Conservation (phyloP, 2,797 vertebrate genomes). For the Rhinichthys osculus region DNA sequence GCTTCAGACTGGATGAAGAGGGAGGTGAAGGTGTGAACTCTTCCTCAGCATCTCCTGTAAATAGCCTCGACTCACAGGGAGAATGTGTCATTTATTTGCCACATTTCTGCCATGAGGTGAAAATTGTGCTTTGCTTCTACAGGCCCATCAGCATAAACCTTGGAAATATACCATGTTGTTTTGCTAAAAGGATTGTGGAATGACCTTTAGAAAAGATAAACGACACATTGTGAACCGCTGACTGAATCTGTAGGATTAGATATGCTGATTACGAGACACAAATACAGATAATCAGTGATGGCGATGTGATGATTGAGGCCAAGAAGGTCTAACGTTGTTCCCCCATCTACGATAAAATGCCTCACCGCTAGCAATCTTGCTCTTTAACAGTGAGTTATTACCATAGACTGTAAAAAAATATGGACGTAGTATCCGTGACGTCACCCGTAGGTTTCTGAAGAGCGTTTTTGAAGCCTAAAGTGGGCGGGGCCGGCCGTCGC, state of each 20-base stretch:
- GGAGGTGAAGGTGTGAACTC: slow-evolving; percentile 55
- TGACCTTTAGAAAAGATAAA: slow-evolving; percentile 38
- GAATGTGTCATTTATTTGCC: slow-evolving; percentile 40
- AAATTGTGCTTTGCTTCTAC: slow-evolving; percentile 55
- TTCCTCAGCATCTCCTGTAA: slow-evolving; percentile 57
- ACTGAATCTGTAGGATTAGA: slow-evolving; percentile 22
- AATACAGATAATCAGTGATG: slow-evolving; percentile 22
- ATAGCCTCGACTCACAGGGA: slow-evolving; percentile 57
- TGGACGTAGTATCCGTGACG: no score
- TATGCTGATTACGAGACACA: slow-evolving; percentile 9
- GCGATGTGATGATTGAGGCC: slow-evolving; percentile 30
- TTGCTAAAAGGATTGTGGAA: slow-evolving; percentile 37
- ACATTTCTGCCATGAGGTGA: slow-evolving; percentile 52
- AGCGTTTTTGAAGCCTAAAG: no score
- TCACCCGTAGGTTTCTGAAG: no score
- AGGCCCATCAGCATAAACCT: slow-evolving; percentile 25
- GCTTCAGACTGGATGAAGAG: slow-evolving; percentile 37
- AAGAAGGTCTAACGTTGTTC: slow-evolving; percentile 31
- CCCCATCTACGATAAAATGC: not conserved
- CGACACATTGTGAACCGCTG: not conserved
- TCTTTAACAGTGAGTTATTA: slow-evolving; percentile 36
- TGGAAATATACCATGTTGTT: slow-evolving; percentile 33
- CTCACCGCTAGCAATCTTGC: slow-evolving; percentile 3
- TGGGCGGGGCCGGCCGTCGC: no score
- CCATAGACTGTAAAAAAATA: no score